These are phyloP conservation scores for Sylvilagus bachmani DNA, from an alignment of 2,113 vertebrate genomes.

Conservation along the genomic window DNA sequence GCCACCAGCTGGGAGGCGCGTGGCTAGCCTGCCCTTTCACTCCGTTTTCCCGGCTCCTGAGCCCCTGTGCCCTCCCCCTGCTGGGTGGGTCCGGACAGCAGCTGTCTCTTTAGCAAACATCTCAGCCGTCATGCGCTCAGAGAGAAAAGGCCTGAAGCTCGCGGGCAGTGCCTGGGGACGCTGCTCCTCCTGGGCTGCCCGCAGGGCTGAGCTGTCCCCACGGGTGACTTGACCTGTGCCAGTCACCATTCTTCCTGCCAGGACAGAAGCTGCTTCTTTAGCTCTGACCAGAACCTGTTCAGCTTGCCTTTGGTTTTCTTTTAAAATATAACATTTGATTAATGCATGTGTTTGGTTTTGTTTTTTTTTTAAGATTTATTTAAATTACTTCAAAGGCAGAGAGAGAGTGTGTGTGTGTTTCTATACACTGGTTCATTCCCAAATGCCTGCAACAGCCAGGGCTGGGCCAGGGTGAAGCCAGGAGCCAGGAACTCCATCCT, in stretches of 20 bases:
- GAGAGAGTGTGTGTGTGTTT: too few relatives aligned
- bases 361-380: background rate
- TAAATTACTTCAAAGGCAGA: too few relatives aligned
- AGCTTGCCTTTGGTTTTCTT: background rate
- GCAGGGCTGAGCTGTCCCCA: background rate
- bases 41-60: background rate
- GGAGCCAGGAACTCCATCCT: too few relatives aligned
- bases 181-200: background rate
- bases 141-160: background rate
- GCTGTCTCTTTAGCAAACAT: conserved; percentile 73
- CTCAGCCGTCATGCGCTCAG: background rate
- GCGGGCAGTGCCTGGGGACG: background rate
- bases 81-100: conserved; percentile 69
- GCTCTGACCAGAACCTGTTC: background rate
- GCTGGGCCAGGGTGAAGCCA: too few relatives aligned
- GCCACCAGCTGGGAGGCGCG: conserved; percentile 68
- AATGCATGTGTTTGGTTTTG: background rate
- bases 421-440: too few relatives aligned
- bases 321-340: background rate
- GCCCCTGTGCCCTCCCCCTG: conserved; percentile 57
- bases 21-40: conserved; percentile 65
- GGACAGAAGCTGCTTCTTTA: background rate
- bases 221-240: background rate
- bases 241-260: background rate
- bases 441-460: too few relatives aligned